These are phyloP conservation scores for Crenichthys baileyi DNA, from an alignment of 2,797 vertebrate genomes.

Conservation along the genomic window DNA sequence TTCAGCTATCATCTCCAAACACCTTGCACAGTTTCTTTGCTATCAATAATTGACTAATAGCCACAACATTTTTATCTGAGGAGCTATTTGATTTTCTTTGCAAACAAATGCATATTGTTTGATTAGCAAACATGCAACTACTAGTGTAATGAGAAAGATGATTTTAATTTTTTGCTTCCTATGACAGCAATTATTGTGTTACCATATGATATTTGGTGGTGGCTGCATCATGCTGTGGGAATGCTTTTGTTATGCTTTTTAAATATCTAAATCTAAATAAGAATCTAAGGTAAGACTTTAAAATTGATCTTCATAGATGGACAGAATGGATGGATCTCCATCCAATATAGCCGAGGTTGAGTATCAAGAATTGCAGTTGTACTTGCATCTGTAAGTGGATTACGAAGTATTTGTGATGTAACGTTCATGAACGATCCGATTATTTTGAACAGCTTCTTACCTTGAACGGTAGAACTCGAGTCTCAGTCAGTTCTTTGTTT, in stretches of 20 bases:
- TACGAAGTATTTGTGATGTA: too few relatives aligned
- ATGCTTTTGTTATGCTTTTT: not conserved
- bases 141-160: not conserved
- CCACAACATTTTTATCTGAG: constrained; percentile 31
- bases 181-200: not conserved
- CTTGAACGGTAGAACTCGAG: too few relatives aligned
- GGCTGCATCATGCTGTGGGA: not conserved
- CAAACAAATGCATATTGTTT: constrained; percentile 51
- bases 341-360: too few relatives aligned
- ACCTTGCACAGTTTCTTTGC: constrained; percentile 72
- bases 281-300: too few relatives aligned
- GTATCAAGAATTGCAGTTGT: too few relatives aligned
- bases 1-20: constrained; percentile 78
- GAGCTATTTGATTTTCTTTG: constrained; percentile 61
- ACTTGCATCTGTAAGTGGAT: too few relatives aligned
- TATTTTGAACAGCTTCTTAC: too few relatives aligned
- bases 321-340: too few relatives aligned
- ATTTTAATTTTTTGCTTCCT: constrained; percentile 4
- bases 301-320: too few relatives aligned
- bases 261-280: too few relatives aligned
- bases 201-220: not conserved
- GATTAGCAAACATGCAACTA: constrained; percentile 38
- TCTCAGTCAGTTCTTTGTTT: too few relatives aligned
- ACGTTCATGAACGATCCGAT: too few relatives aligned
- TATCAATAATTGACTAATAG: constrained; percentile 69